phyloP scores from a whole-genome alignment of 2,888 invertebrate species.

The Hirtodrosophila duncani region DNA sequence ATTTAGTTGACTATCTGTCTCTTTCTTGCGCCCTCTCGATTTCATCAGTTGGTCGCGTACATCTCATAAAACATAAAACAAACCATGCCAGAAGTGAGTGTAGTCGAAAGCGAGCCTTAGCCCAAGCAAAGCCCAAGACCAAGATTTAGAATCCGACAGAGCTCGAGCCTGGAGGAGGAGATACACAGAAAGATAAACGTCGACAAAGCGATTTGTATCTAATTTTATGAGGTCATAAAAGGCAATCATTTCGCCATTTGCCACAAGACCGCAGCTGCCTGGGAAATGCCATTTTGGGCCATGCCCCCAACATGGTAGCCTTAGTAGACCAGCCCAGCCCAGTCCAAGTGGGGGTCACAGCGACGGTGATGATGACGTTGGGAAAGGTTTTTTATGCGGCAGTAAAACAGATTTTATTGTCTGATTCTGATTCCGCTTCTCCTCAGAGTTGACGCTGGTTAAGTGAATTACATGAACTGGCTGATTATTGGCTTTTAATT shows the following conservation, averaged over 20 bases:
- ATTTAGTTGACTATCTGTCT: too few species aligned
- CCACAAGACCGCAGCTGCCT: slow-evolving; percentile 64
- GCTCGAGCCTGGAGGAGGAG: slow-evolving; percentile 1
- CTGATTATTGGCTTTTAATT: slow-evolving; percentile 67
- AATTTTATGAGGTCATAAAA: slow-evolving; percentile 77
- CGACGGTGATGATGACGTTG: slow-evolving; percentile 1
- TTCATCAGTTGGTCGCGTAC: slow-evolving; percentile 38
- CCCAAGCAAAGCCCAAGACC: slow-evolving; percentile 26
- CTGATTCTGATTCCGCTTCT: not conserved
- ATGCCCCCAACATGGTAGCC: slow-evolving; percentile 50
- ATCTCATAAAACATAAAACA: slow-evolving; percentile 48
- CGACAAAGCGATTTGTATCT: slow-evolving; percentile 75
- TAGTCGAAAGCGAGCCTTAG: slow-evolving; percentile 18
- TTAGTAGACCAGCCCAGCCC: slow-evolving; percentile 12
- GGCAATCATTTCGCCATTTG: slow-evolving; percentile 75
- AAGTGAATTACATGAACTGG: slow-evolving; percentile 66
- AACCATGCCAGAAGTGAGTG: slow-evolving; percentile 3
- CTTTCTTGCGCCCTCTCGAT: too few species aligned
- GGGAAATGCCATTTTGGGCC: slow-evolving; percentile 33
- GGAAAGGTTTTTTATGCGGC: slow-evolving; percentile 58
- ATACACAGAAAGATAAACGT: slow-evolving; percentile 60
- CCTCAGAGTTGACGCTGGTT: slow-evolving; percentile 37
- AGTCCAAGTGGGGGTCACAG: not conserved
- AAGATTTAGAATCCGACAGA: slow-evolving; percentile 2
- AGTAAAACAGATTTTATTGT: slow-evolving; percentile 61